These are phyloP conservation scores for Julus scandinavius DNA, from an alignment of 2,888 invertebrate genomes.

Conservation along the genomic window DNA sequence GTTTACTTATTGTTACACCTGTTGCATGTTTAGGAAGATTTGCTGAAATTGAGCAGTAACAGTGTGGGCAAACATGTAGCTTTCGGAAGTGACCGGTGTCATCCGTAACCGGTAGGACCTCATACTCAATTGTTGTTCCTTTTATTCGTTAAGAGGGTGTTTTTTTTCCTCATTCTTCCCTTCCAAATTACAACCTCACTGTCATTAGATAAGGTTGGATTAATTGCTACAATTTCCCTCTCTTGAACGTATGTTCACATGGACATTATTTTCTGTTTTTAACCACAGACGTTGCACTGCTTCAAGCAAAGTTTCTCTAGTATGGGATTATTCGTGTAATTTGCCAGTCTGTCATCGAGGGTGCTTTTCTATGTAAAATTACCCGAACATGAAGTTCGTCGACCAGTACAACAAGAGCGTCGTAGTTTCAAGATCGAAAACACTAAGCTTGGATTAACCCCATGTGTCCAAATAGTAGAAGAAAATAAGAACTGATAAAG, in stretches of 20 bases:
- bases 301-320: background rate
- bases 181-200: background rate
- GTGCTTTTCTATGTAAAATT: background rate
- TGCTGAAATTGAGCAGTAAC: background rate
- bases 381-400: conserved; percentile 45
- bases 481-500: background rate
- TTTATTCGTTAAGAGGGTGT: background rate
- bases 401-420: background rate
- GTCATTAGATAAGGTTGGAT: conserved; percentile 31
- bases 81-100: conserved; percentile 40
- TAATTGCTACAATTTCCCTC: background rate
- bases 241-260: background rate
- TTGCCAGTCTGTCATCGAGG: background rate
- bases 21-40: background rate
- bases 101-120: conserved; percentile 13
- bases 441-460: background rate
- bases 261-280: conserved; percentile 41
- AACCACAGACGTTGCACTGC: background rate
- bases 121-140: conserved; percentile 5
- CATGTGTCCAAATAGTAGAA: background rate
- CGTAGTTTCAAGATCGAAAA: conserved; percentile 18
- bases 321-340: conserved; percentile 31
- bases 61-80: background rate
- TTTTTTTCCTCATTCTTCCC: background rate
- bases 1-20: background rate